These are phyloP conservation scores for Abrostola triplasia DNA, from an alignment of 2,888 invertebrate species.

Conservation along the genomic window DNA sequence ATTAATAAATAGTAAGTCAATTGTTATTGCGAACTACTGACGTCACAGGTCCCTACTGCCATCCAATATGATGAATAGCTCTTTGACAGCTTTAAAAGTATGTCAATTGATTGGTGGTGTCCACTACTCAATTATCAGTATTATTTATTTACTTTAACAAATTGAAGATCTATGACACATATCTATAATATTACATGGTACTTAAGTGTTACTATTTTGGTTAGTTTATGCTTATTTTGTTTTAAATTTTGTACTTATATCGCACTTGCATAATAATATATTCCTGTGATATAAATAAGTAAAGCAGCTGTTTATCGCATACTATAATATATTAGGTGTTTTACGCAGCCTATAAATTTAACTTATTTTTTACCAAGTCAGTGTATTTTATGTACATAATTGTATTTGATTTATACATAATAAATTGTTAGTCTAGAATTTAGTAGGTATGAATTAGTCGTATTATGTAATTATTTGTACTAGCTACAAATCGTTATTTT, in stretches of 20 bases:
- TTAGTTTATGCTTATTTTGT: slow-evolving; percentile 11
- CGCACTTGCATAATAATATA: slow-evolving; percentile 53
- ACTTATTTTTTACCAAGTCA: slow-evolving; percentile 18
- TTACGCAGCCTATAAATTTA: slow-evolving; percentile 19
- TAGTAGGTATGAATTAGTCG: slow-evolving; percentile 23
- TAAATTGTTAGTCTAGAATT: slow-evolving; percentile 24
- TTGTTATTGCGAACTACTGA: no score
- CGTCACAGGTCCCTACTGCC: no score
- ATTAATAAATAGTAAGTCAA: no score
- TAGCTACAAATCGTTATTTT: slow-evolving; percentile 1
- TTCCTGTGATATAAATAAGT: slow-evolving; percentile 55
- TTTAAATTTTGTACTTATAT: slow-evolving; percentile 30
- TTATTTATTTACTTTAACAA: background rate
- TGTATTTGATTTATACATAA: slow-evolving; percentile 12
- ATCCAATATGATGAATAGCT: no score
- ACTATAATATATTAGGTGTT: slow-evolving; percentile 10
- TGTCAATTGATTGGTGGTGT: no score
- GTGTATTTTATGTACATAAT: slow-evolving; percentile 15
- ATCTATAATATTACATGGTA: slow-evolving; percentile 4
- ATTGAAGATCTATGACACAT: slow-evolving; percentile 13
- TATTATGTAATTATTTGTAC: slow-evolving; percentile 16
- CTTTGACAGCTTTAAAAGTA: no score
- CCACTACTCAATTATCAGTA: background rate
- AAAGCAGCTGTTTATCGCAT: slow-evolving; percentile 37
- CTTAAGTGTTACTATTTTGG: slow-evolving; percentile 12